Evolutionary conservation across 2,797 vertebrate species (phyloP).

Genomic region (Hypotaenidia philippensis): DNA sequence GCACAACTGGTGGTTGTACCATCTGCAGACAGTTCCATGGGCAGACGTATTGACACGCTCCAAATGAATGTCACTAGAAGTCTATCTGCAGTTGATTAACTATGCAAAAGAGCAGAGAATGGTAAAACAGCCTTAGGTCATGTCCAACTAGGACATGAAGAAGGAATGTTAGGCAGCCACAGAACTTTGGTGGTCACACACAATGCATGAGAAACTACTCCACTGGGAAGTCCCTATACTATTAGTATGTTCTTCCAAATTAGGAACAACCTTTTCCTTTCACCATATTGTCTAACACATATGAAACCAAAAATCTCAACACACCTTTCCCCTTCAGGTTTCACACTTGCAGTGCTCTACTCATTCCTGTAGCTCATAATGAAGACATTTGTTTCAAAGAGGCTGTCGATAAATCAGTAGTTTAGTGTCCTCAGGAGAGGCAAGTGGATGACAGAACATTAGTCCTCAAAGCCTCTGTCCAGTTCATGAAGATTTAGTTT

Average conservation of each 20-base stretch:
- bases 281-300: background rate
- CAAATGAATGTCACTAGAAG: background rate
- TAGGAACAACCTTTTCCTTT: background rate
- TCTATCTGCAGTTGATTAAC: background rate
- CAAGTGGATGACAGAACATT: background rate
- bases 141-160: background rate
- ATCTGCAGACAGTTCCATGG: background rate
- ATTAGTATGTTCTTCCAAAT: background rate
- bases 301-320: background rate
- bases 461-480: background rate
- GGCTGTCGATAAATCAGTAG: conserved; percentile 37
- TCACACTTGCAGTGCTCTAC: background rate
- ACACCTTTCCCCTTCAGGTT: background rate
- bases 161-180: background rate
- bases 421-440: conserved; percentile 14
- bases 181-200: background rate
- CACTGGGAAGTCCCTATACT: background rate
- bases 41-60: fast-evolving
- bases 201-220: background rate
- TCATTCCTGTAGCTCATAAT: conserved; percentile 2
- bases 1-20: background rate
- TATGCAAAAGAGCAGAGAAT: background rate
- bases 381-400: conserved; percentile 38
- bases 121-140: background rate
- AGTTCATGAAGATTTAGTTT: background rate